Evolutionary conservation across 2,888 invertebrate species (phyloP).

Genomic region (Eristalis arbustorum): DNA sequence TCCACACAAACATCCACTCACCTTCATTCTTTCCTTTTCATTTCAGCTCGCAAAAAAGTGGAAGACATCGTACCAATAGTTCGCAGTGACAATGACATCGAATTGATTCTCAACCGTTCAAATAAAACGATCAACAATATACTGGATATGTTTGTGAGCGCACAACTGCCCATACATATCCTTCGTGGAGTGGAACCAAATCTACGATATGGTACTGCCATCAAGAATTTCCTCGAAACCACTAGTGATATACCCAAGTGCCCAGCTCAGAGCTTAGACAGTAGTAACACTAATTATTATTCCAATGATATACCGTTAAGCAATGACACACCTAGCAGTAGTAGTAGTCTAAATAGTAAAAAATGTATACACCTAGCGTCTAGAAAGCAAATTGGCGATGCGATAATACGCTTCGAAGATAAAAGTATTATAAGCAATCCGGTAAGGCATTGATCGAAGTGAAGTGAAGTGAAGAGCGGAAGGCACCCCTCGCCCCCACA

Average conservation of each 20-base stretch:
- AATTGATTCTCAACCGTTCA: slow-evolving; percentile 80
- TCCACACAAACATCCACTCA: background rate
- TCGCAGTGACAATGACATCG: slow-evolving; percentile 85
- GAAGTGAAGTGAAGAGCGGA: background rate
- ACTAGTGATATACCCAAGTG: slow-evolving; percentile 73
- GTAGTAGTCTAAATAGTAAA: slow-evolving; percentile 71
- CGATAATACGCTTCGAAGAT: slow-evolving; percentile 79
- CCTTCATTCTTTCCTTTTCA: slow-evolving; percentile 54
- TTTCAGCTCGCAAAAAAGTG: slow-evolving; percentile 84
- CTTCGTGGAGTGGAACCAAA: slow-evolving; percentile 91
- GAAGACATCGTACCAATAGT: slow-evolving; percentile 83
- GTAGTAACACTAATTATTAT: slow-evolving; percentile 37
- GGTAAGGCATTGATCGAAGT: slow-evolving; percentile 23
- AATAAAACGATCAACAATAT: slow-evolving; percentile 81
- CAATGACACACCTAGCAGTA: slow-evolving; percentile 69
- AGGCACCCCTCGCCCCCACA: no score
- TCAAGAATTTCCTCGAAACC: slow-evolving; percentile 76
- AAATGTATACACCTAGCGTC: slow-evolving; percentile 82
- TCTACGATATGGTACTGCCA: slow-evolving; percentile 82
- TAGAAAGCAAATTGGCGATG: slow-evolving; percentile 80
- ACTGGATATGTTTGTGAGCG: slow-evolving; percentile 86
- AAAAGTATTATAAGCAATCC: slow-evolving; percentile 76
- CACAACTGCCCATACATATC: slow-evolving; percentile 84
- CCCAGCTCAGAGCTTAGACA: slow-evolving; percentile 59
- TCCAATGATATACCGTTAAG: slow-evolving; percentile 70